Conservation (phyloP, 2,113 vertebrate genomes). For the Arizona elegans region DNA sequence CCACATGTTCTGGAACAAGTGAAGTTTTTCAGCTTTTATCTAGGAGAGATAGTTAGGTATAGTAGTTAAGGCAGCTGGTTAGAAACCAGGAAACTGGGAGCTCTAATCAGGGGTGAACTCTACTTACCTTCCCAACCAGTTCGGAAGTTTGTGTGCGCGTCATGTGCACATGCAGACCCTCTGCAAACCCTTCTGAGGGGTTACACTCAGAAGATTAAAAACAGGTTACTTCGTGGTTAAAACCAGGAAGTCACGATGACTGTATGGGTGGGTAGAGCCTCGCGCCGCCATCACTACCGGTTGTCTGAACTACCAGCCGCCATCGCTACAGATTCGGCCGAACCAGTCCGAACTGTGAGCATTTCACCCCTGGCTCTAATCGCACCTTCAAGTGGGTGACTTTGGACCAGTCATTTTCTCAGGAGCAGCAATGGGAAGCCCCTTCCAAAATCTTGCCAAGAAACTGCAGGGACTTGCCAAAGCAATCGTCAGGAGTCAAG, state of each 20-base stretch:
- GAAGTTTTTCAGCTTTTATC: conserved; percentile 30
- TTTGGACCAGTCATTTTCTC: background rate
- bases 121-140: too few species aligned
- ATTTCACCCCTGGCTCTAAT: background rate
- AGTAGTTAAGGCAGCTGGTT: background rate
- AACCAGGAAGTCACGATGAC: too few species aligned
- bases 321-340: too few species aligned
- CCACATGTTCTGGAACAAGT: conserved; percentile 33
- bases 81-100: background rate
- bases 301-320: too few species aligned
- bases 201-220: too few species aligned
- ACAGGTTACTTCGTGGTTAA: too few species aligned
- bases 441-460: background rate
- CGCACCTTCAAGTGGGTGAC: background rate
- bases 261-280: too few species aligned
- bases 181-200: too few species aligned
- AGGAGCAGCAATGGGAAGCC: background rate
- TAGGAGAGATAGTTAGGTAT: background rate
- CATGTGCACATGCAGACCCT: too few species aligned
- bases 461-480: background rate
- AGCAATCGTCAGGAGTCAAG: background rate
- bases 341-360: too few species aligned
- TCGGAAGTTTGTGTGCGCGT: too few species aligned
- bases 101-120: background rate
- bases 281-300: too few species aligned